These are phyloP conservation scores for Hystrix cristata DNA, from an alignment of 2,113 vertebrate species.

Conservation along the genomic window DNA sequence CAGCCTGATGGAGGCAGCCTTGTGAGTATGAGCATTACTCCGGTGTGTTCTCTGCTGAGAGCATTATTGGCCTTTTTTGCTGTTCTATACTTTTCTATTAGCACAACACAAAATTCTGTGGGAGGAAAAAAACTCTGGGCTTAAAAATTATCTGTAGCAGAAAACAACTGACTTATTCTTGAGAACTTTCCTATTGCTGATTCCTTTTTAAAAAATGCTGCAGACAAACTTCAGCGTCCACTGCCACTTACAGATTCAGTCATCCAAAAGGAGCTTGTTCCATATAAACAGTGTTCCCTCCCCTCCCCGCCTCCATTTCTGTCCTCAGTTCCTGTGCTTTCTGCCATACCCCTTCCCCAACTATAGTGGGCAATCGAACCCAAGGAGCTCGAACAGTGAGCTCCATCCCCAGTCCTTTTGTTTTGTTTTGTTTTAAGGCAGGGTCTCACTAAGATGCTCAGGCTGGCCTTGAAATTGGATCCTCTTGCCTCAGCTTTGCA, in stretches of 20 bases:
- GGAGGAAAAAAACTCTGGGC: slow-evolving; percentile 65
- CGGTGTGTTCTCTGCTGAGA: slow-evolving; percentile 91
- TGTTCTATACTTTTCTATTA: slow-evolving; percentile 93
- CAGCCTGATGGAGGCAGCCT: slow-evolving; percentile 79
- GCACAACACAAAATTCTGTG: slow-evolving; percentile 90
- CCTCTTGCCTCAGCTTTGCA: background rate
- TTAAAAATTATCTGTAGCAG: slow-evolving; percentile 88
- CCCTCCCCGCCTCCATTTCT: background rate
- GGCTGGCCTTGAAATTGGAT: background rate
- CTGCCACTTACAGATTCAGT: slow-evolving; percentile 19
- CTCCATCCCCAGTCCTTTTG: background rate
- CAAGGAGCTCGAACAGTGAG: background rate
- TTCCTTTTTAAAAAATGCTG: slow-evolving; percentile 68
- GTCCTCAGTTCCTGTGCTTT: background rate
- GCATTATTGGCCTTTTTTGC: slow-evolving; percentile 93
- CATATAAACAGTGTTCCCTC: background rate
- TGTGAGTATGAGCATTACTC: slow-evolving; percentile 92
- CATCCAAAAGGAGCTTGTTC: background rate
- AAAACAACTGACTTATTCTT: slow-evolving; percentile 89
- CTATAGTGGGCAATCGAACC: background rate
- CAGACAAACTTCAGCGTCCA: background rate
- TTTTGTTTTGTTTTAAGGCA: background rate
- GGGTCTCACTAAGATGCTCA: background rate
- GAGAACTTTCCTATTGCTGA: slow-evolving; percentile 90
- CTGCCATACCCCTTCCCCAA: background rate